These are phyloP conservation scores for Steinernema khuongi DNA, from an alignment of 1,140 invertebrate genomes.

Conservation along the genomic window DNA sequence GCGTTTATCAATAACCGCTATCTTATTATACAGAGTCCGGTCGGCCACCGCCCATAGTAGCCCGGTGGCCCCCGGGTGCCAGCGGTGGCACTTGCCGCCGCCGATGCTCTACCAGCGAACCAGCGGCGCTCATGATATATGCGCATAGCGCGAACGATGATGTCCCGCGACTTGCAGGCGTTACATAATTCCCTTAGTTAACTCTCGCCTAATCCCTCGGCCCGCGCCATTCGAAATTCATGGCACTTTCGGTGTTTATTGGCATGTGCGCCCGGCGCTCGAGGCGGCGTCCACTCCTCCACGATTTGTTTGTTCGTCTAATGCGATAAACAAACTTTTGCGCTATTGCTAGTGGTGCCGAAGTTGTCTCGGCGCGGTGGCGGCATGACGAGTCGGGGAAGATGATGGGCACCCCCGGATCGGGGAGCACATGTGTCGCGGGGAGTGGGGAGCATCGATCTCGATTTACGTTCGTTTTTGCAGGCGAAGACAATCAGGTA, in stretches of 20 bases:
- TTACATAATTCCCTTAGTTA: no score
- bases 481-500: constrained; percentile 50
- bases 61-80: not conserved
- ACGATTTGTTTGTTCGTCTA: not conserved
- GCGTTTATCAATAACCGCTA: constrained; percentile 11
- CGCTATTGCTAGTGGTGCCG: not conserved
- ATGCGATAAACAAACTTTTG: not conserved
- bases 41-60: not conserved
- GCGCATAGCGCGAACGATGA: no score
- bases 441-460: not conserved
- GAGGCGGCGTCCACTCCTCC: not conserved
- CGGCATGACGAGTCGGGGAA: not conserved
- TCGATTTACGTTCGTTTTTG: not conserved
- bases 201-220: no score
- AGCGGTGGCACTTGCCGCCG: no score
- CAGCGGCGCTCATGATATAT: no score
- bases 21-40: not conserved
- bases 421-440: not conserved
- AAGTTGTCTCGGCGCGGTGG: not conserved
- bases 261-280: not conserved
- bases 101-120: no score
- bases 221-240: not conserved
- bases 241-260: not conserved
- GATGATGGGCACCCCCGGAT: no score
- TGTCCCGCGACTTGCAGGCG: no score